phyloP scores from a whole-genome alignment of 2,888 invertebrate genomes.

The Campoplex nolae region DNA sequence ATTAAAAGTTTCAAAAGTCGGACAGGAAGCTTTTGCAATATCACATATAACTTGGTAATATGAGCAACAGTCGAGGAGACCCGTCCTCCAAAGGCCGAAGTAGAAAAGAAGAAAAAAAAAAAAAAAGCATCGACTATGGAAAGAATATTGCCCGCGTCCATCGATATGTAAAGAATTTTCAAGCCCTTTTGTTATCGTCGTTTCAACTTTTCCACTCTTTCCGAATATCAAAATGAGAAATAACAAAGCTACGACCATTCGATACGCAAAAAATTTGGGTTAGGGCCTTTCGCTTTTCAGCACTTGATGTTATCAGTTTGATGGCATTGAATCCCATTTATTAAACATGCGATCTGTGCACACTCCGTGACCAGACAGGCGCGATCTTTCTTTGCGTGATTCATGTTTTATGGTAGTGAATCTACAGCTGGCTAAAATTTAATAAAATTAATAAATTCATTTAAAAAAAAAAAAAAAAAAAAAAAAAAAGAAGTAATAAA shows the following conservation, averaged over 20 bases:
- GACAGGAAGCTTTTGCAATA: slow-evolving; percentile 63
- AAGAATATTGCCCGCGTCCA: not conserved
- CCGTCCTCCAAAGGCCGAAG: slow-evolving; percentile 47
- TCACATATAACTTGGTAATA: slow-evolving; percentile 40
- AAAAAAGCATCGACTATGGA: not conserved
- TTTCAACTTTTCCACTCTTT: not conserved
- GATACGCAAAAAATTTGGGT: not conserved
- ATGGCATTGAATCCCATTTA: slow-evolving; percentile 53
- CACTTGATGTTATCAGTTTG: slow-evolving; percentile 26
- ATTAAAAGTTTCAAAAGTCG: slow-evolving; percentile 65
- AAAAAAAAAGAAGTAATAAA: not conserved
- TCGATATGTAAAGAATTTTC: not conserved
- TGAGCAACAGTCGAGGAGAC: slow-evolving; percentile 24
- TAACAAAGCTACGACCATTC: not conserved
- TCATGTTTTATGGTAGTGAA: slow-evolving; percentile 8
- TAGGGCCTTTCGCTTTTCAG: slow-evolving; percentile 29
- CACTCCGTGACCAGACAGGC: slow-evolving; percentile 42
- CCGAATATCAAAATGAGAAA: not conserved
- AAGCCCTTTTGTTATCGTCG: not conserved
- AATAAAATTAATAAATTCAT: not conserved
- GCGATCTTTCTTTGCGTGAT: slow-evolving; percentile 54
- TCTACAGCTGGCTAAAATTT: not conserved
- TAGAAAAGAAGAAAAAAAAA: not conserved
- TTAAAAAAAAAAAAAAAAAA: too few relatives aligned
- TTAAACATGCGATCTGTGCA: slow-evolving; percentile 24